Evolutionary conservation across 2,113 vertebrate genomes (phyloP).

Genomic region (Microcebus murinus): DNA sequence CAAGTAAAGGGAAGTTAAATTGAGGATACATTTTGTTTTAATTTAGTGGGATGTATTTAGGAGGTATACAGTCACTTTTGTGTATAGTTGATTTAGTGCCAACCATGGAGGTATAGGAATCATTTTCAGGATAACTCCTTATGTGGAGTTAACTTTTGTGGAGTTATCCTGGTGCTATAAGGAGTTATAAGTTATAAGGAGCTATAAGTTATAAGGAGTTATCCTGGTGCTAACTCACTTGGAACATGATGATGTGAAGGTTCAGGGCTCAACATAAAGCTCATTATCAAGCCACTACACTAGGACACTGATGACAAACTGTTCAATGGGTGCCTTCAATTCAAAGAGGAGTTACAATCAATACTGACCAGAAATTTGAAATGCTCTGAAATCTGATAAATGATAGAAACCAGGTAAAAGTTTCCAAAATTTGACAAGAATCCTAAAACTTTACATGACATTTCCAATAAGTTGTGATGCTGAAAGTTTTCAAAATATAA

Average conservation of each 20-base stretch:
- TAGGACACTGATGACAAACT: background rate
- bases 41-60: slow-evolving; percentile 19
- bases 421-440: background rate
- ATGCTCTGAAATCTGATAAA: slow-evolving; percentile 18
- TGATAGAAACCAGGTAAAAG: slow-evolving; percentile 20
- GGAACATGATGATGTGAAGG: background rate
- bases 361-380: slow-evolving; percentile 26
- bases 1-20: slow-evolving; percentile 14
- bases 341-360: background rate
- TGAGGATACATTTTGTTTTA: slow-evolving; percentile 29
- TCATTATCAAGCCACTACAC: background rate
- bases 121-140: slow-evolving; percentile 18
- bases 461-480: background rate
- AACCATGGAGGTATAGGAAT: background rate
- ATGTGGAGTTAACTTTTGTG: too few relatives aligned
- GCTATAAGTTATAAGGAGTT: background rate
- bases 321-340: background rate
- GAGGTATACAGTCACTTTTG: background rate
- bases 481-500: background rate
- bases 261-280: background rate
- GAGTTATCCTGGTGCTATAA: too few relatives aligned
- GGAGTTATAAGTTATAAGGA: too few relatives aligned
- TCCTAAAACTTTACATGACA: background rate
- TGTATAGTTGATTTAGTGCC: background rate
- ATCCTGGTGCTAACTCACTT: slow-evolving; percentile 11